Base-by-base conservation (phyloP, 1,140 invertebrate genomes). In the Tetragonula clypearis region DNA sequence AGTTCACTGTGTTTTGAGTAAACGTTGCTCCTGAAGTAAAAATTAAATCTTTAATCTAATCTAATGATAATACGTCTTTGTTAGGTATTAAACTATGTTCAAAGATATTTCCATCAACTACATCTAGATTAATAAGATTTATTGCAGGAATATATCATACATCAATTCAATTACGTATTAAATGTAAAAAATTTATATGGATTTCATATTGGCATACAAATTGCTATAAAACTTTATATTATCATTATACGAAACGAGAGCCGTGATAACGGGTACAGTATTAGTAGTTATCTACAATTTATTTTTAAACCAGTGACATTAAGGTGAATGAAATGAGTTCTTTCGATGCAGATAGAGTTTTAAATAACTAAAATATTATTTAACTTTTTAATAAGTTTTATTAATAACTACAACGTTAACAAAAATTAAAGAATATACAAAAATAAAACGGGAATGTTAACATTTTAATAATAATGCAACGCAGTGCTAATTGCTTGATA, bases 401-500 rank as follows among this genome's bases (percentile, higher is more conserved):
- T 35, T 15, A 19, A 2, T 21, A 41, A 68, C 11, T 58, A n/a
- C 15, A 41, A 1, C 4, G 8, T 14, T 49, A 49, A 11, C 15
- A 72, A 72, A 17, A n/a, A 49, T 15, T 17, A 53, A n/a, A 15
- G 56, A 41, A 41, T 41, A 30, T 19, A 55, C 5, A 11, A 35
- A 60, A 19, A 21, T 8, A 66, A 4, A 23, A 9, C 12, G 8
- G 4, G 11, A n/a, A n/a, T 19, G 9, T 71, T 71, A n/a, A 53
- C 4, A 72, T n/a, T 72, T 4, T 14, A n/a, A 49, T 87, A 87
- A 17, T 95, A 95, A 81, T 93, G 85, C 6, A 94, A 23, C 8
- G 95, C 26, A 14, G 94, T 93, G 62, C 92, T 90, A 15, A 96
- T 14, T 3, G 94, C 93, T 96, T 97, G 95, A 82, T 95, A 97